These are phyloP conservation scores for Geodia barretti DNA, from an alignment of 37 sponge, comb jelly and placozoan species.

Conservation along the genomic window DNA sequence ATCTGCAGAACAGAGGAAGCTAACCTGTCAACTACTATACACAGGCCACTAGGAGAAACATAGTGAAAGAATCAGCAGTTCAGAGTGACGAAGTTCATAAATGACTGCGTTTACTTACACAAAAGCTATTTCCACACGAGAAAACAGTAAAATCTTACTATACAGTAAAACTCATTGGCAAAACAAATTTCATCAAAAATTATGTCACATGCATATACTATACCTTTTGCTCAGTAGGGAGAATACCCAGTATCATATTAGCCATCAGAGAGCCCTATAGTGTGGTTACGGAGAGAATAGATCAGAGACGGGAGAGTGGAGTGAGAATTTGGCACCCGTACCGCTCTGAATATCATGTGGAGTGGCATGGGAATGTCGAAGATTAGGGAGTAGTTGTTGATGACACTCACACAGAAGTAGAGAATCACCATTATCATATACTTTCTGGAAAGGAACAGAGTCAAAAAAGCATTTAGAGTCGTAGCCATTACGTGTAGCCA, in stretches of 20 bases:
- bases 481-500: background rate
- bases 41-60: too few relatives aligned
- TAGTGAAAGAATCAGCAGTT: too few relatives aligned
- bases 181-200: background rate
- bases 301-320: background rate
- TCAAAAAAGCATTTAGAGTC: background rate
- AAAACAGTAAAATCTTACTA: background rate
- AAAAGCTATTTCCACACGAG: background rate
- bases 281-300: background rate
- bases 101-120: too few relatives aligned
- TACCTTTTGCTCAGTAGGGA: too few relatives aligned
- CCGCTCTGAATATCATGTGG: conserved; percentile 92
- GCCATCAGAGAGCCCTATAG: conserved; percentile 88
- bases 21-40: too few relatives aligned
- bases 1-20: conserved; percentile 27
- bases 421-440: conserved; percentile 74
- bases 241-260: conserved; percentile 84
- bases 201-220: background rate
- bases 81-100: too few relatives aligned
- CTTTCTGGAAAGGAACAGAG: conserved; percentile 14
- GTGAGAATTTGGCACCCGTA: conserved; percentile 33
- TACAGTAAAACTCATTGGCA: conserved; percentile 5
- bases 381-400: conserved; percentile 87
- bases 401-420: conserved; percentile 80
- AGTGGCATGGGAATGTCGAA: conserved; percentile 88